Conservation (phyloP, 2,888 invertebrate species). For the Doris montereyensis region DNA sequence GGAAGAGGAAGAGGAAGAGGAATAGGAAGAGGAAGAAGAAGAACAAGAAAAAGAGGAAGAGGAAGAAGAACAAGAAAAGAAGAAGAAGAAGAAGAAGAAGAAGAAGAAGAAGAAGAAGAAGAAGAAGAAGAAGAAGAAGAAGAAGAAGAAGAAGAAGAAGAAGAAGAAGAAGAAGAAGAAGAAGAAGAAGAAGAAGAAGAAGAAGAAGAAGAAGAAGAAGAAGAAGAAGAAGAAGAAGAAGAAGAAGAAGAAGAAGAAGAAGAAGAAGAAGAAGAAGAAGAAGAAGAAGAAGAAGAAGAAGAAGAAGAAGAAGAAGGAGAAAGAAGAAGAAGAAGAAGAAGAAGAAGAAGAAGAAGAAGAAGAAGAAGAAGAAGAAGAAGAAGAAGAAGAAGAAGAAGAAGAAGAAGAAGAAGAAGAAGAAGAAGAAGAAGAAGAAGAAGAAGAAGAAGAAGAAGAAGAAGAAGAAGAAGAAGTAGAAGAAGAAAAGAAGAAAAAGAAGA, state of each 20-base stretch:
- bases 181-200: neutral
- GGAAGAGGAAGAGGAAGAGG: slow-evolving; percentile 9
- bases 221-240: neutral
- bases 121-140: neutral
- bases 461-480: slow-evolving; percentile 13
- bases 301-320: neutral
- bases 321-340: neutral
- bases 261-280: neutral
- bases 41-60: slow-evolving; percentile 9
- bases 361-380: slow-evolving; percentile 10
- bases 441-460: slow-evolving; percentile 20
- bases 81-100: slow-evolving; percentile 21
- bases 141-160: neutral
- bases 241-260: neutral
- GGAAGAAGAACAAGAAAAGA: neutral
- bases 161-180: neutral
- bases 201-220: neutral
- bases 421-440: slow-evolving; percentile 16
- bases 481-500: slow-evolving; percentile 14
- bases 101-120: slow-evolving; percentile 21
- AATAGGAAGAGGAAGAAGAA: slow-evolving; percentile 12
- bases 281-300: neutral
- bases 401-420: slow-evolving; percentile 18
- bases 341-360: slow-evolving; percentile 9
- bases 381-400: slow-evolving; percentile 20